These are phyloP conservation scores for Salvelinus sp. DNA, from an alignment of 2,113 vertebrate species.

Conservation along the genomic window DNA sequence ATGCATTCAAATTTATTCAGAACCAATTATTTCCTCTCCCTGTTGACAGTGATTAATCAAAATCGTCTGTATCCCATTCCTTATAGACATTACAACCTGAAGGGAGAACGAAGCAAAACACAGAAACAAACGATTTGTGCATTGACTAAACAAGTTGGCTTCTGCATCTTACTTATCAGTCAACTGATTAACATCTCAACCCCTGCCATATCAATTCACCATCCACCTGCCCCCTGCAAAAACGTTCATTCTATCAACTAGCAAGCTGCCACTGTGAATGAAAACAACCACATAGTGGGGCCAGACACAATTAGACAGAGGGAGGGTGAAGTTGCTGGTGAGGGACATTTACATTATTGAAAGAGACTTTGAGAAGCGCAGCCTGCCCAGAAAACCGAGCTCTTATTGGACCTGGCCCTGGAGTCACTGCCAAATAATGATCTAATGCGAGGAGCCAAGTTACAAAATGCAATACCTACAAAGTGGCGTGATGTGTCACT, in stretches of 20 bases:
- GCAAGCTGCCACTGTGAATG: neutral
- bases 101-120: slow-evolving; percentile 49
- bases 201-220: slow-evolving; percentile 2
- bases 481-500: slow-evolving; percentile 46
- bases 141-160: slow-evolving; percentile 49
- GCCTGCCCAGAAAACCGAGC: slow-evolving; percentile 48
- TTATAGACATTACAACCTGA: slow-evolving; percentile 59
- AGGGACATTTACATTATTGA: slow-evolving; percentile 64
- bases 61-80: slow-evolving; percentile 62
- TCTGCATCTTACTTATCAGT: slow-evolving; percentile 21
- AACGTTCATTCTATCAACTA: neutral
- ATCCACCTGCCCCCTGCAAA: neutral
- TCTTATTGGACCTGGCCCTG: slow-evolving; percentile 19
- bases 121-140: slow-evolving; percentile 2
- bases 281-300: slow-evolving; percentile 50
- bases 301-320: slow-evolving; percentile 61
- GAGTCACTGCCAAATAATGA: slow-evolving; percentile 43
- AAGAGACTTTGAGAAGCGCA: slow-evolving; percentile 53
- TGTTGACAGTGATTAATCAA: slow-evolving; percentile 54
- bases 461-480: slow-evolving; percentile 46
- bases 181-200: slow-evolving; percentile 1
- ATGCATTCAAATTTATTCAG: slow-evolving; percentile 65
- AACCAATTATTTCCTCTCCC: slow-evolving; percentile 65
- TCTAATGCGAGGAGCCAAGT: slow-evolving; percentile 35
- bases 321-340: slow-evolving; percentile 38